phyloP scores from a whole-genome alignment of 64 coral and sea anemone genomes.

The Montipora cactus region DNA sequence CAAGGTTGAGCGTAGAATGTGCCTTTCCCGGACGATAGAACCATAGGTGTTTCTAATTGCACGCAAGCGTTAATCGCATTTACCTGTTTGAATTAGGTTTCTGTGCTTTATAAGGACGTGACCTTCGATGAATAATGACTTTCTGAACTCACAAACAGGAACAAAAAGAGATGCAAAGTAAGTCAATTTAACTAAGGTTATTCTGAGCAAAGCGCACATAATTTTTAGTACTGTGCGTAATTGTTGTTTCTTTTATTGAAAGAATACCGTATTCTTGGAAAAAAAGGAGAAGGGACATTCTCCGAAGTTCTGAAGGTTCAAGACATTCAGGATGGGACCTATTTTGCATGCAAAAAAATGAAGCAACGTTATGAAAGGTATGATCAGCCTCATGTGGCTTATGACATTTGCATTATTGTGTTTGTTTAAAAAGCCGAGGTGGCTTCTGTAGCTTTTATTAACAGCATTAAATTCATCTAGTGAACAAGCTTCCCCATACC shows the following conservation, averaged over 20 bases:
- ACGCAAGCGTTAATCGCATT: background rate
- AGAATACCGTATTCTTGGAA: slow-evolving; percentile 99
- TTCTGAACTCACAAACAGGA: background rate
- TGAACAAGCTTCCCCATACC: background rate
- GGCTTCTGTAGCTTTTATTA: background rate
- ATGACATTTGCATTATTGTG: background rate
- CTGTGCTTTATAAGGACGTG: background rate
- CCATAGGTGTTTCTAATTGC: background rate
- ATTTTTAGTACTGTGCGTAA: background rate
- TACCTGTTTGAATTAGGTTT: background rate
- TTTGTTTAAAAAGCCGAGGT: background rate
- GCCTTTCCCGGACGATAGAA: background rate
- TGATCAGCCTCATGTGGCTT: background rate
- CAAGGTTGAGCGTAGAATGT: background rate
- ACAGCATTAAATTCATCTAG: background rate
- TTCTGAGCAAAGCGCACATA: background rate
- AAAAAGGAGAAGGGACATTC: slow-evolving; percentile 99
- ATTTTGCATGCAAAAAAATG: slow-evolving; percentile 99
- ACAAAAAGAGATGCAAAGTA: slow-evolving; percentile 34
- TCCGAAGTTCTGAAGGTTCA: slow-evolving; percentile 98
- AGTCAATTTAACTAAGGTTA: background rate
- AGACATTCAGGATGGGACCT: slow-evolving; percentile 90
- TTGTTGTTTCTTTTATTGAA: slow-evolving; percentile 42
- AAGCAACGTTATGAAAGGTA: slow-evolving; percentile 98
- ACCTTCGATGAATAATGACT: slow-evolving; percentile 2